A percentile compares a stretch with the other conserved stretches of the same genome.
Evolutionary conservation across 2,888 invertebrate genomes (phyloP).

Genomic region (Noctuana brunneofusca): DNA sequence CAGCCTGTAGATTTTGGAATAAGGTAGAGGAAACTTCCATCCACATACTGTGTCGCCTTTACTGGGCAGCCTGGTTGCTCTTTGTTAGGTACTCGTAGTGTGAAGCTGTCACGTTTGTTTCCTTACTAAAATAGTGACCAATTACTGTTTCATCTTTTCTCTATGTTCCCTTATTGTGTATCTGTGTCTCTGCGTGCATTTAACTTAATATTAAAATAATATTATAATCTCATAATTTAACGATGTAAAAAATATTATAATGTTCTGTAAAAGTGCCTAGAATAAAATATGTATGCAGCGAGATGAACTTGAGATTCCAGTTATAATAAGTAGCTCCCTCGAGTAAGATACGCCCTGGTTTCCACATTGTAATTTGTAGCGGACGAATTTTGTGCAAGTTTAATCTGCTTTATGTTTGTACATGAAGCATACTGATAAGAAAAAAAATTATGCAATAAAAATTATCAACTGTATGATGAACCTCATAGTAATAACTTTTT

Average conservation of each 20-base stretch:
- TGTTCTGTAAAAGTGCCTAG: slow-evolving; percentile 21
- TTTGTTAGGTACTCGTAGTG: too few relatives aligned
- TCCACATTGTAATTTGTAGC: slow-evolving; percentile 29
- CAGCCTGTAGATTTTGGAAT: too few relatives aligned
- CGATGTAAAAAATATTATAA: slow-evolving; percentile 1
- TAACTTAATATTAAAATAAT: too few relatives aligned
- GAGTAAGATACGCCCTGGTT: slow-evolving; percentile 25
- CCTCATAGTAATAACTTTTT: too few relatives aligned
- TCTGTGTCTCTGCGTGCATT: not conserved
- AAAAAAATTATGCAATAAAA: not conserved
- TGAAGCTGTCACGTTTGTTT: too few relatives aligned
- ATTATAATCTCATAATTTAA: not conserved
- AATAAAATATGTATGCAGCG: slow-evolving; percentile 30
- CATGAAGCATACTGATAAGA: not conserved
- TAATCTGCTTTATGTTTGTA: slow-evolving; percentile 11
- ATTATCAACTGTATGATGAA: too few relatives aligned
- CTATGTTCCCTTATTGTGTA: too few relatives aligned
- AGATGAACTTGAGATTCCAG: slow-evolving; percentile 32
- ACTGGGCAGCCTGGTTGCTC: too few relatives aligned
- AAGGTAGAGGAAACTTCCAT: too few relatives aligned
- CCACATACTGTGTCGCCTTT: too few relatives aligned
- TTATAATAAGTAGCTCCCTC: slow-evolving; percentile 31
- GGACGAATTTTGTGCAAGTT: slow-evolving; percentile 25
- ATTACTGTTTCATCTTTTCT: too few relatives aligned
- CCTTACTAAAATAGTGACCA: too few relatives aligned